Evolutionary conservation across 2,113 vertebrate species (phyloP).

Genomic region (Hemiscyllium ocellatum): DNA sequence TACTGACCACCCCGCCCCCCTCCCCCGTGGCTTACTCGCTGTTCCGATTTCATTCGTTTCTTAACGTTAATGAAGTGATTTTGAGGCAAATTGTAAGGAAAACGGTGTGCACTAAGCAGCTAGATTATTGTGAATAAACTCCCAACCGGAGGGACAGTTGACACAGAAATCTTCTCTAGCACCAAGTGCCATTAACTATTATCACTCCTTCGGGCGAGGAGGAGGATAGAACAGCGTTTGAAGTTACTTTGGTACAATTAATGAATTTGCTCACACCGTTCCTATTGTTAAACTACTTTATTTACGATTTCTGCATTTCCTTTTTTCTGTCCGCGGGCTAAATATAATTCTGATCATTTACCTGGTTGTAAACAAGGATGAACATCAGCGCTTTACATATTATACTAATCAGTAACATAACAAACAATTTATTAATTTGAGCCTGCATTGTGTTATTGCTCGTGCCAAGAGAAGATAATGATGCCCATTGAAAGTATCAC

Average conservation of each 20-base stretch:
- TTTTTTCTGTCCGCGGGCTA: background rate
- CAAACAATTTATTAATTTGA: background rate
- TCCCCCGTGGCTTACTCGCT: background rate
- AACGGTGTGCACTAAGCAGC: background rate
- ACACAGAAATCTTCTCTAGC: background rate
- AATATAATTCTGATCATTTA: background rate
- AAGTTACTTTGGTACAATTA: background rate
- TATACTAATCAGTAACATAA: background rate
- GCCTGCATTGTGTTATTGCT: background rate
- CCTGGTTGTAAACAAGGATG: background rate
- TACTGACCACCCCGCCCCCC: background rate
- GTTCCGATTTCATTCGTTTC: background rate
- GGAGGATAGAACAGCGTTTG: background rate
- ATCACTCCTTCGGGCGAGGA: background rate
- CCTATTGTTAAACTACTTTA: background rate
- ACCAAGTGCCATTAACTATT: background rate
- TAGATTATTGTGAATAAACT: background rate
- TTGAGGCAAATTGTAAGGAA: background rate
- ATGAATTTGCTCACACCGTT: background rate
- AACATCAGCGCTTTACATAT: background rate
- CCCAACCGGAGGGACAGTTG: background rate
- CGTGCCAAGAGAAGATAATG: background rate
- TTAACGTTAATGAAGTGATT: background rate
- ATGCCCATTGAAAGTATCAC: background rate
- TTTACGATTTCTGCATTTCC: background rate